Evolutionary conservation across 2,113 vertebrate genomes (phyloP).

Genomic region (Corvus cornix): DNA sequence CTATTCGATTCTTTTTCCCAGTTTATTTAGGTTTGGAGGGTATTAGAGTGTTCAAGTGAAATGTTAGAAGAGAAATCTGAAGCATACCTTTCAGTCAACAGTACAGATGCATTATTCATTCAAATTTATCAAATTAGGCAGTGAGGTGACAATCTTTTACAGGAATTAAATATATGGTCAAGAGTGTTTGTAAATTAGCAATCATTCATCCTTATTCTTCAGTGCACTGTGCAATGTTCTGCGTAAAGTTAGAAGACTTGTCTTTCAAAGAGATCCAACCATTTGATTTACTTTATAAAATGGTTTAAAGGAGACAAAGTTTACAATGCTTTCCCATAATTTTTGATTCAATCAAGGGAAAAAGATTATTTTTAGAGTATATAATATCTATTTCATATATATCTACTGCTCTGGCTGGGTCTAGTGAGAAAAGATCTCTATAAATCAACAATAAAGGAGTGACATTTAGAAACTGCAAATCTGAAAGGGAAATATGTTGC

Average conservation of each 20-base stretch:
- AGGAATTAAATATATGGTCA: background rate
- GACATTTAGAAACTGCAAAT: slow-evolving; percentile 49
- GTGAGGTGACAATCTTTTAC: background rate
- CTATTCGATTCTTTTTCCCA: background rate
- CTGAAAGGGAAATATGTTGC: slow-evolving; percentile 47
- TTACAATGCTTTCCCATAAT: background rate
- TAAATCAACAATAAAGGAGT: slow-evolving; percentile 39
- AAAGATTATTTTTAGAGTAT: background rate
- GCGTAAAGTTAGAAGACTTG: background rate
- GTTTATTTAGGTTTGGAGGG: background rate
- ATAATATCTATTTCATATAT: background rate
- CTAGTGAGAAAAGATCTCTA: background rate
- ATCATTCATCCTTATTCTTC: background rate
- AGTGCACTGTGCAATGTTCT: background rate
- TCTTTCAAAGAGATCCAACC: background rate
- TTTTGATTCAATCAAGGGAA: background rate
- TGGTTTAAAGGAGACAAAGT: background rate
- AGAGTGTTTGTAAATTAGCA: background rate
- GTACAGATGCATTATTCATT: background rate
- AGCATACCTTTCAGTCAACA: background rate
- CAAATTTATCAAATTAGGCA: background rate
- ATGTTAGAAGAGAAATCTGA: background rate
- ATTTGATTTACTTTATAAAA: slow-evolving; percentile 27
- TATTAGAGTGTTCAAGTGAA: background rate
- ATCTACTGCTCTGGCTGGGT: background rate